Percentiles rank a stretch among this genome's conserved stretches.
These are phyloP conservation scores for Lysandra bellargus DNA, from an alignment of 2,888 invertebrate genomes.

Conservation along the genomic window DNA sequence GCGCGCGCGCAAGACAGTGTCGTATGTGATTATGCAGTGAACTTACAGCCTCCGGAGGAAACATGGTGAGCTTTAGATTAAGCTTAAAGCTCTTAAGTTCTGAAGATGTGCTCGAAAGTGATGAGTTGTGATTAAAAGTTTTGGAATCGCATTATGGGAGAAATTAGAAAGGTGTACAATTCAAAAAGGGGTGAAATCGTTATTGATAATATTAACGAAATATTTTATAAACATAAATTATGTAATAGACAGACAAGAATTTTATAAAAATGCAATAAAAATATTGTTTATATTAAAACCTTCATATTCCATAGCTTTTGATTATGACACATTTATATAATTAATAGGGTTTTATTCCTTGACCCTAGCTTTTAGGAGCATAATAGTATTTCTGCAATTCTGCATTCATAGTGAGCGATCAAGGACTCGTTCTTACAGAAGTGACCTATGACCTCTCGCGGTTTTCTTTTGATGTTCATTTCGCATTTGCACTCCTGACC, in stretches of 20 bases:
- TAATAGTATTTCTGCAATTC: conserved; percentile 1
- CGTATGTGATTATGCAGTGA: conserved; percentile 48
- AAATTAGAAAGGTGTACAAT: no score
- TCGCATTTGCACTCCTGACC: not conserved
- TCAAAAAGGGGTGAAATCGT: no score
- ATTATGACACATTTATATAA: not conserved
- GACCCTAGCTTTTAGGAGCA: not conserved
- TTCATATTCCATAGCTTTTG: not conserved
- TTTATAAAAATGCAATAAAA: no score
- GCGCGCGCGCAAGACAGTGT: conserved; percentile 41
- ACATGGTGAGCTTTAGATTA: conserved; percentile 45
- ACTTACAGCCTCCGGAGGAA: conserved; percentile 42
- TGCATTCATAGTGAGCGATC: not conserved
- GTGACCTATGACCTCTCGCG: not conserved
- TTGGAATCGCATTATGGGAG: not conserved
- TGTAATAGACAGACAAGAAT: no score
- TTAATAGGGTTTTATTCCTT: not conserved
- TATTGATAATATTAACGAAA: no score
- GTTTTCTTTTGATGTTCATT: conserved; percentile 11
- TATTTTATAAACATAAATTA: no score
- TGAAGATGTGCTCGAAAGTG: not conserved
- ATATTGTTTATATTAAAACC: no score
- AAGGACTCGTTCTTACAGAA: conserved; percentile 4
- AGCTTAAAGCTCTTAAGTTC: conserved; percentile 5
- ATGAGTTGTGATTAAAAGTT: not conserved